Percentiles rank a stretch among this genome's conserved stretches.
phyloP scores from a whole-genome alignment of 2,888 invertebrate genomes.

The Nephrotoma appendiculata region DNA sequence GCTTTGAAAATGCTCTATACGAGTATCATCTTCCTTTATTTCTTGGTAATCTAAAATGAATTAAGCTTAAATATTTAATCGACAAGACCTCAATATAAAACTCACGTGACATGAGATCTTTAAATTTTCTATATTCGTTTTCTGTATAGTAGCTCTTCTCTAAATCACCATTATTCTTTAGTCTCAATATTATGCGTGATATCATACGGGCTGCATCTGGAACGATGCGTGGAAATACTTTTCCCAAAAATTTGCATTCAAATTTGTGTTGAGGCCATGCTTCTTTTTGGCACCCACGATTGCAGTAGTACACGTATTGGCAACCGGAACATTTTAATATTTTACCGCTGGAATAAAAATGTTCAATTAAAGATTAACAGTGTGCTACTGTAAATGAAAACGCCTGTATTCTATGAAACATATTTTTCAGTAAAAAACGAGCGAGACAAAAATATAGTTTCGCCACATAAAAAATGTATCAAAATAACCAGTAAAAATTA shows the following conservation, averaged over 20 bases:
- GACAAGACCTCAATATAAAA: slow-evolving; percentile 14
- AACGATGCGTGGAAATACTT: slow-evolving; percentile 52
- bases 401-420: too few relatives aligned
- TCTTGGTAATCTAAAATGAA: slow-evolving; percentile 61
- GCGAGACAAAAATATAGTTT: background rate
- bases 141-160: slow-evolving; percentile 54
- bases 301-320: slow-evolving; percentile 71
- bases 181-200: slow-evolving; percentile 49
- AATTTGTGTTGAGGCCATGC: slow-evolving; percentile 71
- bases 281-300: slow-evolving; percentile 60
- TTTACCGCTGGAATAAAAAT: slow-evolving; percentile 39
- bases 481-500: too few relatives aligned
- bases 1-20: slow-evolving; percentile 67
- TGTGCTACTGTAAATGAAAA: background rate
- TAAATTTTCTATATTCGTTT: slow-evolving; percentile 58
- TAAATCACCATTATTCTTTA: slow-evolving; percentile 48
- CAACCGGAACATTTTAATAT: slow-evolving; percentile 72
- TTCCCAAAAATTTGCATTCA: slow-evolving; percentile 66
- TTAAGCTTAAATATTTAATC: background rate
- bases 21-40: slow-evolving; percentile 54
- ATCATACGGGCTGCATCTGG: slow-evolving; percentile 74
- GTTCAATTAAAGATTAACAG: background rate
- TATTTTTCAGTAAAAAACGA: too few relatives aligned
- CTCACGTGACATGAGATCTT: slow-evolving; percentile 85
- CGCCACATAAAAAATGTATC: background rate